Base-by-base conservation (phyloP, 1,140 invertebrate genomes). In the Halyomorpha halys region DNA sequence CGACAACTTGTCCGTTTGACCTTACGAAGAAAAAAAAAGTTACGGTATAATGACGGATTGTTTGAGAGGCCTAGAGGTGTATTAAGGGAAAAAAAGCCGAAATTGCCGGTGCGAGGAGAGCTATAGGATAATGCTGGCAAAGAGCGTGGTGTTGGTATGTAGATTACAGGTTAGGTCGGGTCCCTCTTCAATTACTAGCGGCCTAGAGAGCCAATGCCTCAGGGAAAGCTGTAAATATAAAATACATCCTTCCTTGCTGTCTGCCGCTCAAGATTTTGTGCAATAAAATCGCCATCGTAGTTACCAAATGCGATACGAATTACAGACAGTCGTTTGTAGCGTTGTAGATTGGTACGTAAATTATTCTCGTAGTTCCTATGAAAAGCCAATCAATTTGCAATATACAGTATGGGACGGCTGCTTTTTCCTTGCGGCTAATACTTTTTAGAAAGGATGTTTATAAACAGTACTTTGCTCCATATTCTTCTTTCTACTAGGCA, bases 141-240 rank as follows among this genome's bases (percentile, higher is more conserved):
- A 39, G 34, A 23, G 53, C 21, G n/a, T 49, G 47, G 5, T 21
- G 23, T 56, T 23, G 53, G 53, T 56, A 56, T 56, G 53, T 56
- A 56, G 53, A 56, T 56, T 56, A 25, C 23, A 56, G 53, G 53
- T 56, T 56, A 16, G 3, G 23, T 25, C 23, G 2, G 14, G 53
- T 56, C 23, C 53, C 53, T 56, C 53, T 56, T 56, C 53, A 56
- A 56, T 56, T 56, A 56, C 53, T 6, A 23, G 23, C 23, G 23
- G 18, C 23, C 23, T 23, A 23, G 4, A 16, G 34, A 39, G 34
- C 15, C 53, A 11, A 23, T 25, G 18, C 47, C 47, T 6, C 53
- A 23, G 23, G 53, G 47, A 25, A 15, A 19, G 53, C 53, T 23
- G 19, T 56, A 56, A 56, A 56, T 23, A 56, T 56, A 56, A 56